A percentile compares a stretch with the other conserved stretches of the same genome.
Conservation (phyloP, 1,140 invertebrate species). For the Drosophila eugracilis region DNA sequence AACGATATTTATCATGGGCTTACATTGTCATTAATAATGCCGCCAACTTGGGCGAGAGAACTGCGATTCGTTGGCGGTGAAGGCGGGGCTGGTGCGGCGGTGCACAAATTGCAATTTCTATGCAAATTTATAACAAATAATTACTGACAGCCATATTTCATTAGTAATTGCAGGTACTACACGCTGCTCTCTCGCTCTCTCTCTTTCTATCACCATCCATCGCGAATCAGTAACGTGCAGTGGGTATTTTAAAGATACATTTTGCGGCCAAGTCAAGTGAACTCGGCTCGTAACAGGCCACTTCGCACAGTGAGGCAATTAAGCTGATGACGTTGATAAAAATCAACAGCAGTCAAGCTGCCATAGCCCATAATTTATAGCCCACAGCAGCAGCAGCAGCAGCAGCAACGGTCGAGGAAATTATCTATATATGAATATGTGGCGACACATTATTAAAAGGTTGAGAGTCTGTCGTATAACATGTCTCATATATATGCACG, state of each 20-base stretch:
- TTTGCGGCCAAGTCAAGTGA: constrained; percentile 54
- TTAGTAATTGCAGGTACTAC: constrained; percentile 77
- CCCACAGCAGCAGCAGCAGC: constrained; percentile 25
- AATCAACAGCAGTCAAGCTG: constrained; percentile 65
- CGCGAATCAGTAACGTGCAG: constrained; percentile 25
- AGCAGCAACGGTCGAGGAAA: constrained; percentile 50
- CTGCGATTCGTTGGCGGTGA: constrained; percentile 47
- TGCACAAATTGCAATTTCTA: constrained; percentile 83
- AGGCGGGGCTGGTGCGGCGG: too few relatives aligned
- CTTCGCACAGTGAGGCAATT: constrained; percentile 77
- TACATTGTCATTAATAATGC: constrained; percentile 80
- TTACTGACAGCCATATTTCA: constrained; percentile 83
- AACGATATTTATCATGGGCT: constrained; percentile 78
- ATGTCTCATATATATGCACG: constrained; percentile 36
- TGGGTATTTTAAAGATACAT: constrained; percentile 68
- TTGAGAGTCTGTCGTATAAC: constrained; percentile 51
- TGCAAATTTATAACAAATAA: constrained; percentile 84
- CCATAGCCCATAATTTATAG: constrained; percentile 71
- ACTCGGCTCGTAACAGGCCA: constrained; percentile 40
- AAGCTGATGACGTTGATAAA: constrained; percentile 84
- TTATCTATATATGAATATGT: constrained; percentile 66
- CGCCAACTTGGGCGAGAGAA: constrained; percentile 55
- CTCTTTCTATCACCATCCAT: background rate
- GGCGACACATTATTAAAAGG: constrained; percentile 73
- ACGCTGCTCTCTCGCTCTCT: constrained; percentile 29